Evolutionary conservation across 2,113 vertebrate genomes (phyloP).

Genomic region (Peromyscus polionotus): DNA sequence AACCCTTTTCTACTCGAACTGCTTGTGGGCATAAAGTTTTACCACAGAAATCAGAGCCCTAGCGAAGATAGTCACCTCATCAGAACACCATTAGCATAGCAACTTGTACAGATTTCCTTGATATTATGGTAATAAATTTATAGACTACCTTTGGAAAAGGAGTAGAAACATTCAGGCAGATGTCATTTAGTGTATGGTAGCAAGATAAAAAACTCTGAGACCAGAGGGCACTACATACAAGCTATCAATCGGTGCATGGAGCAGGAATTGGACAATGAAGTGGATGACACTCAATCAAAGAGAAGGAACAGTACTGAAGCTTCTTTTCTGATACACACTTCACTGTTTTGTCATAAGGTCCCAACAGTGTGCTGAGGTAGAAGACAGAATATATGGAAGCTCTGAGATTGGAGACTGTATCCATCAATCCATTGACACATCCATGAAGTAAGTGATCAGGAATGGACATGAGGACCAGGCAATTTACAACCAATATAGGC

Average conservation of each 20-base stretch:
- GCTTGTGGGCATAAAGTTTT: too few species aligned
- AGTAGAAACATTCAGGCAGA: neutral
- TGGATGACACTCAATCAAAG: neutral
- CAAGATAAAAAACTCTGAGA: neutral
- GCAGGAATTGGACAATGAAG: neutral
- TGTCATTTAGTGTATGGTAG: neutral
- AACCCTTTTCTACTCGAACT: neutral
- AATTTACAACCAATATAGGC: neutral
- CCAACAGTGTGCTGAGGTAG: rapidly evolving
- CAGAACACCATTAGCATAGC: neutral
- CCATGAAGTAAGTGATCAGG: neutral
- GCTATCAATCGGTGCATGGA: neutral
- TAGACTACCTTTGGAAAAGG: neutral
- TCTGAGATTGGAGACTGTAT: rapidly evolving
- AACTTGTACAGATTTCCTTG: neutral
- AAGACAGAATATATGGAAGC: neutral
- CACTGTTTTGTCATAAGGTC: neutral
- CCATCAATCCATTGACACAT: neutral
- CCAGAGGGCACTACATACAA: neutral
- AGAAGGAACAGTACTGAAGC: neutral
- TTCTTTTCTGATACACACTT: neutral
- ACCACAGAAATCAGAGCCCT: neutral
- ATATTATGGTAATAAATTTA: neutral
- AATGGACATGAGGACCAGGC: neutral
- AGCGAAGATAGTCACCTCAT: neutral